Evolutionary conservation across 2,113 vertebrate species (phyloP).

Genomic region (Calidris pugnax): DNA sequence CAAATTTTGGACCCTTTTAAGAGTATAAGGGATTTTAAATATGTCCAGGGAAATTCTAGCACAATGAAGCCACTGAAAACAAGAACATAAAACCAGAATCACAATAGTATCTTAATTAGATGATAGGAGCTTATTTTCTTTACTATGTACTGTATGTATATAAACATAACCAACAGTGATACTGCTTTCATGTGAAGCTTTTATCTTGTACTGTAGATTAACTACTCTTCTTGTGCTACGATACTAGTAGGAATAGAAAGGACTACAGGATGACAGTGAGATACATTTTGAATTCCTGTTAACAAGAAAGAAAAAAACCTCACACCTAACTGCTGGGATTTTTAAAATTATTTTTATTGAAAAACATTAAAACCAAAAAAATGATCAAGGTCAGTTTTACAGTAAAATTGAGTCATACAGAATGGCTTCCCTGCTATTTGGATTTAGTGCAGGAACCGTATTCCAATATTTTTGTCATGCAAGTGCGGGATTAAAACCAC

Average conservation of each 20-base stretch:
- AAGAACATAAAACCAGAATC: not conserved
- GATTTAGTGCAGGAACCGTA: not conserved
- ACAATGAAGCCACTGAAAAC: not conserved
- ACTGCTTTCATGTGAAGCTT: not conserved
- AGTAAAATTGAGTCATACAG: not conserved
- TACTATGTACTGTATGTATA: not conserved
- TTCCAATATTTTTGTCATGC: slow-evolving; percentile 6
- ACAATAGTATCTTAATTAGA: not conserved
- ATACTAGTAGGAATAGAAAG: not conserved
- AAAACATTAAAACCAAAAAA: slow-evolving; percentile 8
- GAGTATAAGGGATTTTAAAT: not conserved
- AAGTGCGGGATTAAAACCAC: not conserved
- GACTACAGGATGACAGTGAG: not conserved
- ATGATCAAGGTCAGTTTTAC: not conserved
- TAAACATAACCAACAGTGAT: not conserved
- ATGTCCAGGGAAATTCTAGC: not conserved
- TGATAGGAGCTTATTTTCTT: not conserved
- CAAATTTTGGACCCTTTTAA: not conserved
- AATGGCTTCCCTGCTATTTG: not conserved
- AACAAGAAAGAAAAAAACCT: not conserved
- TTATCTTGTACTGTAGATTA: not conserved
- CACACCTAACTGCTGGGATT: not conserved
- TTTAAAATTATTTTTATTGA: slow-evolving; percentile 34
- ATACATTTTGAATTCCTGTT: not conserved
- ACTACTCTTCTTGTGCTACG: not conserved